phyloP scores from a whole-genome alignment of 2,113 vertebrate genomes.

The Psilopsiagon aymara region DNA sequence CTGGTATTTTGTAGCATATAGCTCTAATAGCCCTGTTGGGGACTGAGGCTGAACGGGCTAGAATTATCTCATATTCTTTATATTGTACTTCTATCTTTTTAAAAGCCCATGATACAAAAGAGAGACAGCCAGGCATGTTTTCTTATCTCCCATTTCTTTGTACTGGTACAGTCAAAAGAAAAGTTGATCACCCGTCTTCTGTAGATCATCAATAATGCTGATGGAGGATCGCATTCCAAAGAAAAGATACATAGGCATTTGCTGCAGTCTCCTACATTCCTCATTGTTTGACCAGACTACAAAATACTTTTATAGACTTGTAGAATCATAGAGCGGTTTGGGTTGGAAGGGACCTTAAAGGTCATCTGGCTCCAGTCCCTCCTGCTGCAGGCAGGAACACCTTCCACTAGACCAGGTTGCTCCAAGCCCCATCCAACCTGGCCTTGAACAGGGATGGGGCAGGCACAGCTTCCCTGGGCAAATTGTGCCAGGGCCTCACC shows the following conservation, averaged over 20 bases:
- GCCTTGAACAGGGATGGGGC: neutral
- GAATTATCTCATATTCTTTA: neutral
- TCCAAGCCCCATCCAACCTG: neutral
- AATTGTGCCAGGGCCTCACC: too few species aligned
- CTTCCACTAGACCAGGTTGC: neutral
- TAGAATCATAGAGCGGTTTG: neutral
- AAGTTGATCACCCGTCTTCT: neutral
- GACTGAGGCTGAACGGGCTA: neutral
- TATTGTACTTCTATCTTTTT: neutral
- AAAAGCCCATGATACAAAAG: neutral
- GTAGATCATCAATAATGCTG: neutral
- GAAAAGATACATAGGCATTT: neutral
- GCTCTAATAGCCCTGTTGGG: neutral
- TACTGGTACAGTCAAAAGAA: neutral
- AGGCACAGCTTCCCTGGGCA: neutral
- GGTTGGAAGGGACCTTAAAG: neutral
- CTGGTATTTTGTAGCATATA: neutral
- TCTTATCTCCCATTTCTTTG: neutral
- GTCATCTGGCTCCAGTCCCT: neutral
- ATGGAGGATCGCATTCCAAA: neutral
- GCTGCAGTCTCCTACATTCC: neutral
- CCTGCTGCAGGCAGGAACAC: neutral
- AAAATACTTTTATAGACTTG: neutral
- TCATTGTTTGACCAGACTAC: neutral
- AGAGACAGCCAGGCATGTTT: neutral